Evolutionary conservation across 2,113 vertebrate species (phyloP), one percentile per base, ranked within the genome.

Genomic region (Delphinus delphis): DNA sequence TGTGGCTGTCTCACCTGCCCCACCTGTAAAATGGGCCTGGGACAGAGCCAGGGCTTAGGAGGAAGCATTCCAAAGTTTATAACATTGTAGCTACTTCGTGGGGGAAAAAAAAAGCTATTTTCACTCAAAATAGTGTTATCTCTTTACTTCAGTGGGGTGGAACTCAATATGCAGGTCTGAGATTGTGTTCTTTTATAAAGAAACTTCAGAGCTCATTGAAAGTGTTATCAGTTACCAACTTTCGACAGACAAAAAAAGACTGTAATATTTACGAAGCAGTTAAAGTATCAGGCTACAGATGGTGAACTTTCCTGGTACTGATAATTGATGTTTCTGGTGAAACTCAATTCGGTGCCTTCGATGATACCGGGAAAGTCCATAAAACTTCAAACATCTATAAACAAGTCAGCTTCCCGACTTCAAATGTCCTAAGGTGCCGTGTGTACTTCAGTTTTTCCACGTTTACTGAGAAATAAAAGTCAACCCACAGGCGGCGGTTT

Each of bases 311-410:
- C 79, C 81, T 93, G 41, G 65, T 47, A 6, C 63, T 96, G 36
- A 60, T 83, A 73, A 28, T 28, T 58, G 60, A 76, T 88, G 71
- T 93, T 97, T 93, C 88, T 71, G 44, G 77, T 65, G 60, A 90
- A 97, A 95, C n/a, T 97, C 83, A 87, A 33, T 80, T 97, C 55
- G 36, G 63, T 79, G 68, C 68, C 83, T 44, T 50, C 88, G 44
- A 77, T 65, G 67, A 95, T 67, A 96, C 67, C 86, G 93, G 93
- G 94, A 91, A 97, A 97, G 96, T 97, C 77, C 58, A 93, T 97
- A 74, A 94, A 97, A 93, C 67, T 94, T 94, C 85, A 93, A n/a
- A 91, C 74, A 88, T 80, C 67, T 94, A 89, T 95, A 97, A 98
- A 94, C 67, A 88, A 95, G 92, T 82, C 87, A 88, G 67, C 28